Evolutionary conservation across 2,113 vertebrate species (phyloP).

Genomic region (Vombatus ursinus): DNA sequence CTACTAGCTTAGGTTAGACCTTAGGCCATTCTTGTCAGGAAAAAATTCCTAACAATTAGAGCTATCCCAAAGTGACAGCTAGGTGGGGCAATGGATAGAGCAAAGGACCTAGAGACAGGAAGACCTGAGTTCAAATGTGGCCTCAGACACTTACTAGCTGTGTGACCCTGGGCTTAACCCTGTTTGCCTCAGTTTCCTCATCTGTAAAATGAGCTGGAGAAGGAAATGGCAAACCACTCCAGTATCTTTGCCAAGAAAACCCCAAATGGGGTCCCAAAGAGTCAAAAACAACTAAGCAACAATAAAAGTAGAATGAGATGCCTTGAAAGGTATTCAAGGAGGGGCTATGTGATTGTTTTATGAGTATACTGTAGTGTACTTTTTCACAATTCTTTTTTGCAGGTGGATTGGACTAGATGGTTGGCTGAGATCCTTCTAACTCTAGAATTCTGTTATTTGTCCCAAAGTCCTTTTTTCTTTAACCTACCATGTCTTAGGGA

Average conservation of each 20-base stretch:
- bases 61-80: background rate
- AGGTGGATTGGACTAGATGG: background rate
- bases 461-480: background rate
- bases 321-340: background rate
- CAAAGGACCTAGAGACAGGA: background rate
- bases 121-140: background rate
- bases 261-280: background rate
- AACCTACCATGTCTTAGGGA: constrained; percentile 25
- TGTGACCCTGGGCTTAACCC: background rate
- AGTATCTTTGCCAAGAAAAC: background rate
- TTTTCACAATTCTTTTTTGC: background rate
- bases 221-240: background rate
- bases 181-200: background rate
- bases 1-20: background rate
- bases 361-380: background rate
- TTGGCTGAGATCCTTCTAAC: background rate
- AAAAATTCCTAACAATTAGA: background rate
- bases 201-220: background rate
- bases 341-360: background rate
- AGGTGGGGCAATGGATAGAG: background rate
- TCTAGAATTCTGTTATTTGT: background rate
- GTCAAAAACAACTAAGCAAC: background rate
- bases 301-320: background rate
- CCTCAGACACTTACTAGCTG: background rate
- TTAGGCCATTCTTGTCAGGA: background rate